Evolutionary conservation across 2,113 vertebrate species (phyloP).

Genomic region (Otus sunia): DNA sequence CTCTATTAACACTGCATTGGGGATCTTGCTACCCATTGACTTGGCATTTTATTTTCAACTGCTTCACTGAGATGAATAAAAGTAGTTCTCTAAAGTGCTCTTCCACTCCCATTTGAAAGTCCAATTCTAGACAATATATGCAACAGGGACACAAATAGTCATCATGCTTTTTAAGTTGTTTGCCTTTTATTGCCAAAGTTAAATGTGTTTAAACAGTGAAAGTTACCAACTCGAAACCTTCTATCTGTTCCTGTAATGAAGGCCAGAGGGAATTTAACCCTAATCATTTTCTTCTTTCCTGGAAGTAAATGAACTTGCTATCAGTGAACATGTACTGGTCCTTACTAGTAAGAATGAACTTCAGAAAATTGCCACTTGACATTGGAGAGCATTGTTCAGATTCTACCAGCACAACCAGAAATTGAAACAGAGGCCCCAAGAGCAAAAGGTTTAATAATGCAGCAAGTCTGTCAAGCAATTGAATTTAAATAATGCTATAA

Average conservation of each 20-base stretch:
- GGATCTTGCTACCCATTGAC: neutral
- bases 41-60: neutral
- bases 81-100: neutral
- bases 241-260: constrained; percentile 42
- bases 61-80: neutral
- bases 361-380: constrained; percentile 57
- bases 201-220: constrained; percentile 29
- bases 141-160: constrained; percentile 1
- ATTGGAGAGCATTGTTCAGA: neutral
- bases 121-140: neutral
- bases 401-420: constrained; percentile 17
- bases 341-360: neutral
- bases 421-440: constrained; percentile 18
- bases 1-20: neutral
- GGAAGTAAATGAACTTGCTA: constrained; percentile 1
- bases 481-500: constrained; percentile 30
- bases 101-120: neutral
- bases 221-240: constrained; percentile 11
- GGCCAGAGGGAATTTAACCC: constrained; percentile 37
- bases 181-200: neutral
- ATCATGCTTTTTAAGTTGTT: neutral
- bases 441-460: constrained; percentile 54
- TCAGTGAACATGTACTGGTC: neutral
- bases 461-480: constrained; percentile 15
- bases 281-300: neutral